Percentiles rank a stretch among this genome's conserved stretches.
Evolutionary conservation across 2,797 vertebrate species (phyloP).

Genomic region (Pipistrellus kuhlii): DNA sequence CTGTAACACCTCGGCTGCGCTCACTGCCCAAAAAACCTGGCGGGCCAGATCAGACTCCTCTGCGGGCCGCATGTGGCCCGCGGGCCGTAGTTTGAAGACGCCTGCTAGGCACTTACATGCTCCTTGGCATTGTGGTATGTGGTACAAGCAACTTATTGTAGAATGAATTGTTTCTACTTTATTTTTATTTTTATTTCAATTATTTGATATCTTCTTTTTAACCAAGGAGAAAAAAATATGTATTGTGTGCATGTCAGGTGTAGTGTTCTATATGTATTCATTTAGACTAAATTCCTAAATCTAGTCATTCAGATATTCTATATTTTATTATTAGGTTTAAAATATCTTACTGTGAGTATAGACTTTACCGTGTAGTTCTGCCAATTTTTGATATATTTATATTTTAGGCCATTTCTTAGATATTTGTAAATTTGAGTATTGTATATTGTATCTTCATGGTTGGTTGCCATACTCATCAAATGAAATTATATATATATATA

Average conservation of each 20-base stretch:
- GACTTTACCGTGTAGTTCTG: background rate
- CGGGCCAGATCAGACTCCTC: no score
- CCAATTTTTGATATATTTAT: background rate
- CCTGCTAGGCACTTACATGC: fast-evolving
- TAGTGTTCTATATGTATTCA: background rate
- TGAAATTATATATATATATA: no score
- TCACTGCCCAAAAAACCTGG: no score
- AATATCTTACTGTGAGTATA: background rate
- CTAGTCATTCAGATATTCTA: background rate
- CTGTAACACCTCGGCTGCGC: no score
- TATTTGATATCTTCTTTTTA: background rate
- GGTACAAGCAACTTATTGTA: background rate
- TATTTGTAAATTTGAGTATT: background rate
- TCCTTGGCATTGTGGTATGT: background rate
- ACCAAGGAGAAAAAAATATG: background rate
- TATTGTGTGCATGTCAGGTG: background rate
- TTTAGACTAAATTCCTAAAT: background rate
- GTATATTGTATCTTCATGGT: background rate
- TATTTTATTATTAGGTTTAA: background rate
- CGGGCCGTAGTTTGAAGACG: no score
- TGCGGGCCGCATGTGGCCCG: no score
- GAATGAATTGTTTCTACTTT: background rate
- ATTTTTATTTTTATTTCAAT: background rate
- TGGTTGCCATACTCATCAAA: background rate
- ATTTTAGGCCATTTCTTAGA: background rate